Evolutionary conservation across 1,140 invertebrate genomes (phyloP), one percentile per base, ranked within the genome.

Genomic region (Aricia agestis): DNA sequence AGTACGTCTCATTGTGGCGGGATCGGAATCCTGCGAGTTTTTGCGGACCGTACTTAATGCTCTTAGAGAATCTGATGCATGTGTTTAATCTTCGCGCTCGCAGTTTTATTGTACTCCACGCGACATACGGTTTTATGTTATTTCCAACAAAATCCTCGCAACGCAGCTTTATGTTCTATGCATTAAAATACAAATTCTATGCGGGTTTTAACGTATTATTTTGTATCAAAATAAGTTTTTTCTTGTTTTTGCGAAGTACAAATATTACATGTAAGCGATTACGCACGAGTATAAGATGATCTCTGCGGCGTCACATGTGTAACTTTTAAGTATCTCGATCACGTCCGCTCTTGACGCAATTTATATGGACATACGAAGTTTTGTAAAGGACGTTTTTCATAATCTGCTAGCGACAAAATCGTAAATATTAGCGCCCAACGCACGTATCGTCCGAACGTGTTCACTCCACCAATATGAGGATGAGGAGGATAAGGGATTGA

Each of bases 61-160:
- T 63, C 59, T 63, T 19, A 63, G 59, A 17, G 59, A 63, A 63
- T 63, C 59, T 63, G 59, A 63, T 63, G 59, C 59, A 63, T 63
- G 18, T 63, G 59, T 63, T 63, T 63, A 63, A 63, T 63, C 59
- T 25, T 11, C 17, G 13, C 45, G 45, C 45, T 11, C 3, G 45
- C 45, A 15, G 10, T 52, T 63, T 63, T 63, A 52, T 52, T 52
- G 59, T 63, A 19, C 18, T 9, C 13, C 45, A 52, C 13, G 45
- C 45, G 45, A 15, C 45, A 9, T 52, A 36, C 36, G 9, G 36
- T 36, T 36, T 36, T 36, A 36, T 5, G 5, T 36, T 36, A 36
- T 36, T 36, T 36, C 36, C 36, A 36, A 36, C 36, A 36, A 36
- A 36, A 36, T 25, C 1, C 25, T 25, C 36, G 36, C 36, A 36